Evolutionary conservation across 2,797 vertebrate genomes (phyloP).

Genomic region (Sciaenops ocellatus): DNA sequence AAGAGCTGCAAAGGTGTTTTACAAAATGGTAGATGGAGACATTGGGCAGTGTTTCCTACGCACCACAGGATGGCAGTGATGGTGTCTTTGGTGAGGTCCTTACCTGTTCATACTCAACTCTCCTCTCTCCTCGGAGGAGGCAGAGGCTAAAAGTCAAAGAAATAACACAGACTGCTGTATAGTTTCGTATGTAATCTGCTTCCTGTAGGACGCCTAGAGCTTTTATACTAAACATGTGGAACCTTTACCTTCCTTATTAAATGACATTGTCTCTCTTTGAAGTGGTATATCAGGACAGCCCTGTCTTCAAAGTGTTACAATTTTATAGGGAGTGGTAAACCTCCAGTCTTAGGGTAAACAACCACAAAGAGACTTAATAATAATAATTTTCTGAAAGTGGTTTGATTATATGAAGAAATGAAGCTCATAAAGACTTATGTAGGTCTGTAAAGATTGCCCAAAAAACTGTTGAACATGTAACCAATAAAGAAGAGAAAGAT

Average conservation of each 20-base stretch:
- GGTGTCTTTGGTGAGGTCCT: not conserved
- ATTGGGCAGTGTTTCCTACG: not conserved
- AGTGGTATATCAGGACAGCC: not conserved
- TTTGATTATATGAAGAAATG: not conserved
- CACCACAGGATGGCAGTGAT: slow-evolving; percentile 72
- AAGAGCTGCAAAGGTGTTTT: not conserved
- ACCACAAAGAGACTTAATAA: not conserved
- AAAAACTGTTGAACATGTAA: not conserved
- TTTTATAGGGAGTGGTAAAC: slow-evolving; percentile 4
- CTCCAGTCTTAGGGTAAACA: not conserved
- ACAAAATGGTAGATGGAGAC: not conserved
- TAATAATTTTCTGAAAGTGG: not conserved
- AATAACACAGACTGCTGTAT: not conserved
- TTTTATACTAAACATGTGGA: not conserved
- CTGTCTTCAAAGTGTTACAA: not conserved
- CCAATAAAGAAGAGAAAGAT: not conserved
- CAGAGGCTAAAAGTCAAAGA: not conserved
- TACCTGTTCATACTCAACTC: not conserved
- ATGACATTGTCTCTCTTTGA: slow-evolving; percentile 1
- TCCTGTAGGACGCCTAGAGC: not conserved
- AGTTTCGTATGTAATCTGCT: not conserved
- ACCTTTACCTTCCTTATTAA: slow-evolving; percentile 7
- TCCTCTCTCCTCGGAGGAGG: not conserved
- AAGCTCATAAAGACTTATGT: not conserved
- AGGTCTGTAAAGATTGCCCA: not conserved